Percentiles rank a stretch among this genome's conserved stretches.
These are phyloP conservation scores for Actenoides hombroni DNA, from an alignment of 2,113 vertebrate species.

Conservation along the genomic window DNA sequence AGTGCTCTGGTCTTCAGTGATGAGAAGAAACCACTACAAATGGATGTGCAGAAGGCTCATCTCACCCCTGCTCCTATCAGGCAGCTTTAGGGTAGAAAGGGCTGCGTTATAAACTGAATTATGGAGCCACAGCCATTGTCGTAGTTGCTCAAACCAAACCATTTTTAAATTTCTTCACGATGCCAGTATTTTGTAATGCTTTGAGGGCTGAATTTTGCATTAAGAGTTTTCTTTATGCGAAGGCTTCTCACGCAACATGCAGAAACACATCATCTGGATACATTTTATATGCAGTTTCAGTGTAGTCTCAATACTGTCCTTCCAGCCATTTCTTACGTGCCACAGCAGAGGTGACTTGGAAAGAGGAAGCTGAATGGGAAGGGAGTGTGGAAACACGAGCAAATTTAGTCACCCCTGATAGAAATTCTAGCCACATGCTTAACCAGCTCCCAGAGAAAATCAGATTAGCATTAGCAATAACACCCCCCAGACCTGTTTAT, in stretches of 20 bases:
- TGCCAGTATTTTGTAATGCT: not conserved
- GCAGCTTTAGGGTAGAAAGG: not conserved
- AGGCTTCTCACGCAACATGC: not conserved
- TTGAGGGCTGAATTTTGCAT: not conserved
- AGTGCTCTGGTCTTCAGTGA: not conserved
- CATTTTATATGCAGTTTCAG: not conserved
- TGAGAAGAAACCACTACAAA: rapidly evolving
- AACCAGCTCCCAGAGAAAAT: not conserved
- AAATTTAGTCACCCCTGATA: not conserved
- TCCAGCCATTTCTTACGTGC: not conserved
- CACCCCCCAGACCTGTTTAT: not conserved
- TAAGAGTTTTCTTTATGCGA: not conserved
- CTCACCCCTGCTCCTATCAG: not conserved
- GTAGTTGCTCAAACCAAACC: not conserved
- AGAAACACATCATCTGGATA: not conserved
- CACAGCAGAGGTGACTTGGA: not conserved
- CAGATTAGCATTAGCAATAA: not conserved
- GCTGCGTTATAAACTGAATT: not conserved
- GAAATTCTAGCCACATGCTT: not conserved
- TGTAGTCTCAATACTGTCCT: not conserved
- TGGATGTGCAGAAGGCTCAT: not conserved
- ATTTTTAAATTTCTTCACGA: not conserved
- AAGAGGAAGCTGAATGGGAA: not conserved
- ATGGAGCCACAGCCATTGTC: not conserved
- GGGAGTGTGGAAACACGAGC: not conserved